Base-by-base conservation (phyloP, 2,888 invertebrate species). In the Ochropleura leucogaster region DNA sequence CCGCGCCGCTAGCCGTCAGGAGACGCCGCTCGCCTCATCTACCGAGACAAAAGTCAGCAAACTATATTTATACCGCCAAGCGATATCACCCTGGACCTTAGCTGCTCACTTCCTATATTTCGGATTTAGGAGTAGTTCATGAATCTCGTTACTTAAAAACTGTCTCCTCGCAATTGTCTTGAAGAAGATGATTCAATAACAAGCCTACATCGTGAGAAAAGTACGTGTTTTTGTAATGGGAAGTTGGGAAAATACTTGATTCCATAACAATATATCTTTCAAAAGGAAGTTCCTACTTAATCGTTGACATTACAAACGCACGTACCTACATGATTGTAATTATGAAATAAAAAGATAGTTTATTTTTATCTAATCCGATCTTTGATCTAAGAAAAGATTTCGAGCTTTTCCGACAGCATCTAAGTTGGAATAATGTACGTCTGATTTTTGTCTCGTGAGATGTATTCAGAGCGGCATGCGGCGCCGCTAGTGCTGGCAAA, bases 401-500 rank as follows among this genome's bases (percentile, higher is more conserved):
- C 9, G 20, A 89, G 87, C 88, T 88, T 86, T 85, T 89, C 30
- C 46, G 12, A 47, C 42, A 59, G 47, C 10, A 42, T 69, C n/a
- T 68, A 68, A 47, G 51, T 30, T 57, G 55, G 49, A 79, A 62
- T 72, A 66, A 65, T 76, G 69, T 81, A 68, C 40, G 87, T 94
- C 96, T 96, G 96, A 96, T 93, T 96, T 96, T 96, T 96, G 96
- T 96, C 96, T 96, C 96, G 96, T 96, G 96, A 96, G 96, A 96
- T 96, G 94, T 93, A 88, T 90, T 91, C 88, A 90, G 91, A 92
- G 92, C 94, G 94, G 93, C 94, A 92, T 93, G 93, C 93, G 94
- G 93, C 92, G 92, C 93, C 95, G 94, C 93, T 91, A 92, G 96
- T 96, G 96, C 96, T 96, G 96, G 94, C 92, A 96, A 96, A 96